phyloP scores from a whole-genome alignment of 2,888 invertebrate species.

The Diarsia mendica region DNA sequence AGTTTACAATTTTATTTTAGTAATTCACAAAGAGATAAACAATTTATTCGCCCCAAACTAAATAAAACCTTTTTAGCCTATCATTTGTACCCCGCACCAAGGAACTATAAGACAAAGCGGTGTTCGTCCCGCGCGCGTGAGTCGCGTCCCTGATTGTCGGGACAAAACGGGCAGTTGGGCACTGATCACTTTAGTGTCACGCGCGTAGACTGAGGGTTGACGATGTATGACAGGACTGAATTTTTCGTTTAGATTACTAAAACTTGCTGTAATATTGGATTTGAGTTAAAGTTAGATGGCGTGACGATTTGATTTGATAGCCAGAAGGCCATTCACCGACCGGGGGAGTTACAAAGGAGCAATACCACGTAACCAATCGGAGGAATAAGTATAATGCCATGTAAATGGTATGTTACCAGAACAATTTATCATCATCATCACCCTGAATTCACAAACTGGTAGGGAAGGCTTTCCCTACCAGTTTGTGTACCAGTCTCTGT shows the following conservation, averaged over 20 bases:
- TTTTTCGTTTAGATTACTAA: conserved; percentile 3
- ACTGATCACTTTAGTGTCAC: conserved; percentile 47
- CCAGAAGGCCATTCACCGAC: no score
- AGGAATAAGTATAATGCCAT: no score
- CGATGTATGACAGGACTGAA: conserved; percentile 6
- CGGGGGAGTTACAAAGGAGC: no score
- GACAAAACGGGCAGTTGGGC: conserved; percentile 28
- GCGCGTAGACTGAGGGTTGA: conserved; percentile 19
- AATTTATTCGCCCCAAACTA: background rate
- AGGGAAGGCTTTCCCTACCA: no score
- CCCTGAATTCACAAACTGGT: no score
- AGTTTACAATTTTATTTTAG: background rate
- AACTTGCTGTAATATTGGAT: background rate
- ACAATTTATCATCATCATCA: no score
- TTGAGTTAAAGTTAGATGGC: background rate
- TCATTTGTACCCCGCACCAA: conserved; percentile 16
- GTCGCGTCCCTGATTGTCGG: conserved; percentile 52
- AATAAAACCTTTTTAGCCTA: background rate
- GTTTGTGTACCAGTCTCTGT: no score
- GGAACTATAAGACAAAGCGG: conserved; percentile 55
- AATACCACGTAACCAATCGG: no score
- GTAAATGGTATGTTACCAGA: no score
- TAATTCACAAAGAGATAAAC: background rate
- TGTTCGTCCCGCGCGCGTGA: conserved; percentile 54
- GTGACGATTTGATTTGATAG: no score